Evolutionary conservation across 1,140 invertebrate species (phyloP).

Genomic region (Ips nitidus): DNA sequence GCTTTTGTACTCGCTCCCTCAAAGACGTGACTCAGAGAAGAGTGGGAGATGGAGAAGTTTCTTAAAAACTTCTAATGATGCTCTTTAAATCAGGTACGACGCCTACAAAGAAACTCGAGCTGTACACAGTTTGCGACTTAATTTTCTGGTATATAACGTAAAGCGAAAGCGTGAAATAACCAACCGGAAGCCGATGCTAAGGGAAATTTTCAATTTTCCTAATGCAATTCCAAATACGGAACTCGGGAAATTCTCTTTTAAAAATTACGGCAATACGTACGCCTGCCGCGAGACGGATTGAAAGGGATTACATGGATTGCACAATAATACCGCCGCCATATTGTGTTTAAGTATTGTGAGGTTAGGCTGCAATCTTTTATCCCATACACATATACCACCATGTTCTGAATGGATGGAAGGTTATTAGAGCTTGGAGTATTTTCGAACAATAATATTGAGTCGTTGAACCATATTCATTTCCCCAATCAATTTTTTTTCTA

Average conservation of each 20-base stretch:
- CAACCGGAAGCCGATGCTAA: neutral
- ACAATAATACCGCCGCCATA: conserved; percentile 13
- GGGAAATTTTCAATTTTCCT: conserved; percentile 24
- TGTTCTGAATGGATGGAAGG: no score
- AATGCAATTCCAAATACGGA: conserved; percentile 20
- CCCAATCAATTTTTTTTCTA: no score
- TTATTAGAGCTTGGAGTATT: no score
- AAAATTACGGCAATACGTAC: conserved; percentile 27
- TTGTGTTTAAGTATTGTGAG: conserved; percentile 26
- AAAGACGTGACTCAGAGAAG: neutral
- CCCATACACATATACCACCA: neutral
- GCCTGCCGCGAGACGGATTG: conserved; percentile 24
- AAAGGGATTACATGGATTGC: conserved; percentile 21
- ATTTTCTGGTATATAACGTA: neutral
- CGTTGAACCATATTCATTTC: no score
- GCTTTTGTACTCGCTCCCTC: neutral
- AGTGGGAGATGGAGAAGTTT: neutral
- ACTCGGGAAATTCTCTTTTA: conserved; percentile 12
- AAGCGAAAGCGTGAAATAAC: neutral
- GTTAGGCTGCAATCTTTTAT: neutral
- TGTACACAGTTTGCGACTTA: neutral
- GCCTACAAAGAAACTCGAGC: neutral
- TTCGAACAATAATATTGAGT: no score
- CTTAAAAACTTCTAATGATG: conserved; percentile 1
- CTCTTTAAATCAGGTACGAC: neutral